Evolutionary conservation across 2,113 vertebrate genomes (phyloP), one percentile per base, ranked within the genome.

Genomic region (Muscicapa adusta): DNA sequence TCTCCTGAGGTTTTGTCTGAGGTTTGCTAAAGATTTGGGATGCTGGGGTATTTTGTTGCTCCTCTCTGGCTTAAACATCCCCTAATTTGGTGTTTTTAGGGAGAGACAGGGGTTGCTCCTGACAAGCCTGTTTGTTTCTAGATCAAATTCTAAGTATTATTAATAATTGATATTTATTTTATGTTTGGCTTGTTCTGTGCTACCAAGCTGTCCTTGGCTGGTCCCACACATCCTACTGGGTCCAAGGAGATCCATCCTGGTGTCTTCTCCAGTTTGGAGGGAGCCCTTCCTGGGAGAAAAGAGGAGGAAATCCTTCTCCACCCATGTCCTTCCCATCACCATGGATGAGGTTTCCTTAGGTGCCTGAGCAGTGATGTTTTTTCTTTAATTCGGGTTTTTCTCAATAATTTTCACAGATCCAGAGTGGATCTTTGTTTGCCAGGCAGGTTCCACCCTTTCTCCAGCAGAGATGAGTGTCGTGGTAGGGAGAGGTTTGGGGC

Each of bases 401-500:
- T 29, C 72, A 11, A 47, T 24, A 1, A 8, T 71, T 92, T 34
- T 36, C 47, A 60, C 10, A 43, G 76, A 33, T 71, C 33, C 36
- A 6, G 54, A 31, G 65, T 1, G 20, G 26, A 26, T 82, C 66
- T 47, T 24, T 1, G 3, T 75, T 53, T 66, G 34, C 43, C 51
- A 25, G 84, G 47, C 38, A 50, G 62, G 8, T 25, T 16, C 40
- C 29, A 31, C 43, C 51, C 29, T 45, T 61, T 33, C 58, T 36
- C n/a, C 77, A 62, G 2, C 7, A 6, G 26, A 29, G 29, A 5
- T 4, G 62, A 48, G 14, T 43, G 42, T 5, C 1, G 0, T 16
- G 74, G 10, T 0, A 61, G 66, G 88, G 45, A 57, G 58, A 77
- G 38, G 38, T 28, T 51, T 70, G 16, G n/a, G 53, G 56, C 78